Percentiles rank a stretch among this genome's conserved stretches.
phyloP scores from a whole-genome alignment of 30 jellyfish, hydroid and myxozoan species.

The Turritopsis dohrnii region DNA sequence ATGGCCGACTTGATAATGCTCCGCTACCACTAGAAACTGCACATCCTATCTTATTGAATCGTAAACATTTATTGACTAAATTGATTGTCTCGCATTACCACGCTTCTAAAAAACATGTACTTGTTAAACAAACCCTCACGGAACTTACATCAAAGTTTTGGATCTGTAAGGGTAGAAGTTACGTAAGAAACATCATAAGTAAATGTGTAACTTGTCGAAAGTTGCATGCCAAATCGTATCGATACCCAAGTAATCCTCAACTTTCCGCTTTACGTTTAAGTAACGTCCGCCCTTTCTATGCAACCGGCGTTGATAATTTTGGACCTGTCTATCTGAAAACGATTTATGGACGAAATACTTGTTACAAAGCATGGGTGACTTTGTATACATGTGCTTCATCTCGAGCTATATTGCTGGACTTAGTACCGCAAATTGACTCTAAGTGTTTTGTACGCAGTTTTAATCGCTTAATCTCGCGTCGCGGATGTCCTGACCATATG shows the following conservation, averaged over 20 bases:
- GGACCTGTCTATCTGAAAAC: background rate
- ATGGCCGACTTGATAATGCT: background rate
- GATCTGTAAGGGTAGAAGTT: background rate
- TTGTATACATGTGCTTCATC: slow-evolving; percentile 18
- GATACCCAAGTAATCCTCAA: background rate
- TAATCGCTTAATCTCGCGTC: slow-evolving; percentile 13
- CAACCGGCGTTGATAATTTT: background rate
- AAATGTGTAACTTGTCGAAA: background rate
- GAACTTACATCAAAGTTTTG: background rate
- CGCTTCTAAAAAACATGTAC: background rate
- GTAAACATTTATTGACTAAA: background rate
- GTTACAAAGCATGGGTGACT: background rate
- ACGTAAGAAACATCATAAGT: background rate
- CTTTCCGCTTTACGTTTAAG: background rate
- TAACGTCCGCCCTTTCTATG: background rate
- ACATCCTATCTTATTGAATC: background rate
- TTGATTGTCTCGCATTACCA: background rate
- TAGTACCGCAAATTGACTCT: background rate
- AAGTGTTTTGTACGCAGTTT: slow-evolving; percentile 1
- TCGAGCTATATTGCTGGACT: background rate
- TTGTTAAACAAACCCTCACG: background rate
- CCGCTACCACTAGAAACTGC: background rate
- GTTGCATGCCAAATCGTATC: background rate
- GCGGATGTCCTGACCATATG: slow-evolving; percentile 8
- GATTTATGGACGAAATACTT: background rate